Percentiles rank a stretch among this genome's conserved stretches.
These are phyloP conservation scores for Lasioglossum vierecki DNA, from an alignment of 2,888 invertebrate species.

Conservation along the genomic window DNA sequence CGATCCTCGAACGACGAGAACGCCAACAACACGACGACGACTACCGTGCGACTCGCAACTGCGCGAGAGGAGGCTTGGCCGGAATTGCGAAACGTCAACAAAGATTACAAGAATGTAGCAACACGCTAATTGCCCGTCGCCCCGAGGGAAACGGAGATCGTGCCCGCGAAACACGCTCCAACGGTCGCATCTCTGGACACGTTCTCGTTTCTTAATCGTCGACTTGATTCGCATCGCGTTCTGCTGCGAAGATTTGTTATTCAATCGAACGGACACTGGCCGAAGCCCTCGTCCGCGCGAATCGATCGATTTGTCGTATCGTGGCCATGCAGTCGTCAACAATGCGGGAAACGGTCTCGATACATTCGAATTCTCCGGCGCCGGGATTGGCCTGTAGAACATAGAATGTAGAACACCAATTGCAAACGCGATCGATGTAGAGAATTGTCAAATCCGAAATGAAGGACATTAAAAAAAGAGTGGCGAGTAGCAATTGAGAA, in stretches of 20 bases:
- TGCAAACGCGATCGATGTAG: not conserved
- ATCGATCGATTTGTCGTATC: conserved; percentile 8
- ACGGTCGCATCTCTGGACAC: not conserved
- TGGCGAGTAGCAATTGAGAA: not conserved
- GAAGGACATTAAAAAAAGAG: too few relatives aligned
- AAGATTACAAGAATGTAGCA: not conserved
- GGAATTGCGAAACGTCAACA: not conserved
- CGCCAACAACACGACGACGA: not conserved
- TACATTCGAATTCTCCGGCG: not conserved
- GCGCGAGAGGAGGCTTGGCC: not conserved
- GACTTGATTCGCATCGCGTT: not conserved
- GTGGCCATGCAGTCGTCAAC: not conserved
- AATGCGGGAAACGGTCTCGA: not conserved
- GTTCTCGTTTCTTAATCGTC: not conserved
- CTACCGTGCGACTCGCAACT: not conserved
- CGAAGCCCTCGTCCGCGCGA: not conserved
- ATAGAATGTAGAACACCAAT: not conserved
- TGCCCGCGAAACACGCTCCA: not conserved
- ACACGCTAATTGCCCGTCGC: not conserved
- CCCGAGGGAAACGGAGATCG: not conserved
- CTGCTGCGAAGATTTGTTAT: not conserved
- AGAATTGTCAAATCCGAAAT: not conserved
- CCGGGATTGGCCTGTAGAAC: not conserved
- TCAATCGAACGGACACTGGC: not conserved
- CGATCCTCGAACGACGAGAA: not conserved